Evolutionary conservation across 2,113 vertebrate species (phyloP), one percentile per base, ranked within the genome.

Genomic region (Aplodontia rufa): DNA sequence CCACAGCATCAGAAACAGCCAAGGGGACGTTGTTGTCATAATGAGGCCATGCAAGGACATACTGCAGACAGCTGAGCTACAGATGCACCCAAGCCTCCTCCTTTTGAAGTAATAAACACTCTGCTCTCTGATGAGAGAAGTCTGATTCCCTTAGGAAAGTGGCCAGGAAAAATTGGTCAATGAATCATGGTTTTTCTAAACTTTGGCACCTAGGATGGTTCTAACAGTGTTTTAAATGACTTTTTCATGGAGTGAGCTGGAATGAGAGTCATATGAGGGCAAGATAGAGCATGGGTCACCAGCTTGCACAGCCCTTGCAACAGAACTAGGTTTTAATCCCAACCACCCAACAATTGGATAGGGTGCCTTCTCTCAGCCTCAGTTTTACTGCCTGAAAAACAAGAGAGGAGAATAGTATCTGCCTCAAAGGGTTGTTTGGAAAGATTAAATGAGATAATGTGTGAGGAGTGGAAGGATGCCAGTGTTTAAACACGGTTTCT

Each of bases 211-310:
- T 79, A 32, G 11, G 68, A 30, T 28, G 69, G 75, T 91, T 90
- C 45, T 20, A 17, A 45, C 30, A 83, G 82, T 17, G 22, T 87
- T 78, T 37, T n/a, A 58, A 87, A 75, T 12, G 40, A 45, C 37
- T 90, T 94, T 94, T 47, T 69, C 24, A 28, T 32, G 8, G 45
- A 0, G 1, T 12, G 2, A 45, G 7, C 51, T 69, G 64, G 78
- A 71, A 71, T 90, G 78, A 96, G 94, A 96, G 90, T 94, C 95
- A 97, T 62, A 64, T 1, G 3, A 37, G 11, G 49, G 12, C 45
- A 51, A 53, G 22, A 42, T 0, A 32, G 58, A 53, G 24, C 2
- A 4, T 1, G 62, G 5, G 60, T 82, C 6, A 45, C 5, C 47
- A 13, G n/a, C 22, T 19, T 7, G 19, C 11, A 35, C 12, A 24